Percentiles rank a stretch among this genome's conserved stretches.
Evolutionary conservation across 2,797 vertebrate species (phyloP).

Genomic region (Apogon hyalosoma): DNA sequence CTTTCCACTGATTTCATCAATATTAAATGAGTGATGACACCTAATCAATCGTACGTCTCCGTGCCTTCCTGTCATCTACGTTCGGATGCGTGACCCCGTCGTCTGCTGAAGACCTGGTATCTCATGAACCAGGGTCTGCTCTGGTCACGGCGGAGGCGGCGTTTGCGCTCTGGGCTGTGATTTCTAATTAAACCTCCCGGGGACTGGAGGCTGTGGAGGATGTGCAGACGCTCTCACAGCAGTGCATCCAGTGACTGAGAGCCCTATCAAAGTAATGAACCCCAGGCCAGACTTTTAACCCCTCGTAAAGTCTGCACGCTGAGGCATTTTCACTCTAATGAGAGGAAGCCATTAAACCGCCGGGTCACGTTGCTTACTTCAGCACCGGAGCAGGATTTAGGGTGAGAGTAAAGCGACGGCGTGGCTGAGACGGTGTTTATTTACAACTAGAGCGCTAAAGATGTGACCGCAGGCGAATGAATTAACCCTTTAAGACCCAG

Average conservation of each 20-base stretch:
- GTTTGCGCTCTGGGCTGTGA: constrained; percentile 28
- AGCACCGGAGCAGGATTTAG: constrained; percentile 24
- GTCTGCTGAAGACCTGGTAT: constrained; percentile 26
- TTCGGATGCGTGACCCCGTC: background rate
- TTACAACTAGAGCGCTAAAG: constrained; percentile 18
- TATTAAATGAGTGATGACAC: background rate
- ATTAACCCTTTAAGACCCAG: too few species aligned
- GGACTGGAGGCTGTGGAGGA: constrained; percentile 61
- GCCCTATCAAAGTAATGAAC: constrained; percentile 68
- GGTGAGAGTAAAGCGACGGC: constrained; percentile 4
- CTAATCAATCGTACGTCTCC: background rate
- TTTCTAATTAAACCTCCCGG: constrained; percentile 77
- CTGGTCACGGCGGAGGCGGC: constrained; percentile 8
- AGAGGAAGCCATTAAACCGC: constrained; percentile 72
- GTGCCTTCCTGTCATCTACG: constrained; percentile 6
- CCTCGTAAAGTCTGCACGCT: constrained; percentile 55
- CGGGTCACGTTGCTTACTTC: constrained; percentile 59
- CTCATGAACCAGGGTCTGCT: background rate
- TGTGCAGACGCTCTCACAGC: constrained; percentile 53
- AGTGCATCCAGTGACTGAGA: constrained; percentile 41
- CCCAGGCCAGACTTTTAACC: constrained; percentile 62
- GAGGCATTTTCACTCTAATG: constrained; percentile 69
- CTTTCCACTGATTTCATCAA: constrained; percentile 3
- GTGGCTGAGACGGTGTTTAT: constrained; percentile 8
- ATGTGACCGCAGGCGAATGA: background rate